phyloP scores from a whole-genome alignment of 2,113 vertebrate species.

The Chiloscyllium plagiosum region DNA sequence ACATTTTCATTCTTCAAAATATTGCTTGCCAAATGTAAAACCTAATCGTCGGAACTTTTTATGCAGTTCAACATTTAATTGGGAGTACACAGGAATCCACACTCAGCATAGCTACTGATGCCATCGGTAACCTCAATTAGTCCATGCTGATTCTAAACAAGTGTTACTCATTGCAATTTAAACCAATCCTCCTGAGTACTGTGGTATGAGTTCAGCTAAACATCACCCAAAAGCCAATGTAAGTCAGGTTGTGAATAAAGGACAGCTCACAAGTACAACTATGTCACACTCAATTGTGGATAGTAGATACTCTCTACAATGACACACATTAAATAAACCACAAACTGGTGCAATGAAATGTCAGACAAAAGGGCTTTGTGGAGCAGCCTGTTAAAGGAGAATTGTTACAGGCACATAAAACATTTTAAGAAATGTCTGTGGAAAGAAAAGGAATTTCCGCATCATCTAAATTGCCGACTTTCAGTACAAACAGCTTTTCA shows the following conservation, averaged over 20 bases:
- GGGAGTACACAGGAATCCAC: background rate
- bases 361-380: background rate
- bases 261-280: background rate
- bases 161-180: background rate
- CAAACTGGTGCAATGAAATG: background rate
- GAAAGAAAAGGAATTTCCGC: background rate
- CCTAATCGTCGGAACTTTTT: background rate
- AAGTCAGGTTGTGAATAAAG: background rate
- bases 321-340: background rate
- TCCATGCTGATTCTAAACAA: background rate
- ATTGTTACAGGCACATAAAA: background rate
- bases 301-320: background rate
- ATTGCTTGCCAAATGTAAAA: background rate
- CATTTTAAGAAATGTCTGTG: background rate
- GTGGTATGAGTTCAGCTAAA: background rate
- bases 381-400: background rate
- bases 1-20: background rate
- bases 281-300: background rate
- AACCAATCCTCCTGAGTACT: background rate
- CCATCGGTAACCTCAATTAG: background rate
- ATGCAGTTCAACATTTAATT: background rate
- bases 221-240: background rate
- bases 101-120: background rate
- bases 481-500: background rate
- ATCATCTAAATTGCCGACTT: background rate